Evolutionary conservation across 2,888 invertebrate genomes (phyloP), one percentile per base, ranked within the genome.

Genomic region (Acrobasis suavella): DNA sequence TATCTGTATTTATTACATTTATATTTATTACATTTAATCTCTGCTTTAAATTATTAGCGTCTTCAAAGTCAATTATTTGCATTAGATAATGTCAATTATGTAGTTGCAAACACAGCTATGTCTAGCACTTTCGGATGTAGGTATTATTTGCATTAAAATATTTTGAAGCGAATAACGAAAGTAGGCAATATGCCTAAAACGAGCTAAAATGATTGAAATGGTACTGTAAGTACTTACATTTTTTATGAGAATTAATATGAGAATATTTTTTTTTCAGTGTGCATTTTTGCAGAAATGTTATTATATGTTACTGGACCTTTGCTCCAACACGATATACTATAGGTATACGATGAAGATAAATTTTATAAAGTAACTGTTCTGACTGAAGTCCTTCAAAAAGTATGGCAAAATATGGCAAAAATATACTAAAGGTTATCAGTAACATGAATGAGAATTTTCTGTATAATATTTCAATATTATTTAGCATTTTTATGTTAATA

Each of bases 1-100:
- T 46, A 46, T 46, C 46, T 46, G n/a, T 46, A 6, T 3, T 2
- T n/a, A 46, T n/a, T n/a, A n/a, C n/a, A 3, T 9, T 49, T 10
- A 65, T 64, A 68, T 68, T 65, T 58, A 58, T 63, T 56, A 55
- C 38, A 50, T 60, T 16, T 46, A 46, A 46, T n/a, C 14, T 14
- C 46, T 61, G 50, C 62, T 69, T 73, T 62, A 6, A 63, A 69
- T 66, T 65, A 52, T 68, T 75, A 72, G 68, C 73, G 72, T 76
- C 72, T 74, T 75, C 65, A 58, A 51, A 65, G 75, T 55, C 55
- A 58, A 54, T 59, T 54, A 42, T 62, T 62, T 58, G 51, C 58
- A 58, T 58, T 46, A 37, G 39, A 39, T 58, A 10, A 58, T 16
- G 63, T 63, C 65, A 65, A 65, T 63, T 61, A 60, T 9, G 42